A percentile compares a stretch with the other conserved stretches of the same genome.
Evolutionary conservation across 2,888 invertebrate genomes (phyloP).

Genomic region (Coelinius sp.): DNA sequence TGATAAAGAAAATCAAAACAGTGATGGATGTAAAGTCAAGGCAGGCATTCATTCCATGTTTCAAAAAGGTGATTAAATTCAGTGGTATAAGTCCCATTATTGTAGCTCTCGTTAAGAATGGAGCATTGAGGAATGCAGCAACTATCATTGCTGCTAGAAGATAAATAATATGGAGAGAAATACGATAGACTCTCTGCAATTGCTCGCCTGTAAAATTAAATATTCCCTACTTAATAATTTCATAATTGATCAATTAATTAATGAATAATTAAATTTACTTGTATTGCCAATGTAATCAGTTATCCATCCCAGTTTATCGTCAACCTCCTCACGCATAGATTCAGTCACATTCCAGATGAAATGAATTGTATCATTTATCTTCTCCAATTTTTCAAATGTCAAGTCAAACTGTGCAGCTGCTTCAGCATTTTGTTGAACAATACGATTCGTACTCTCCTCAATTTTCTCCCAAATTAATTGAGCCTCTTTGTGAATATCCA

Average conservation of each 20-base stretch:
- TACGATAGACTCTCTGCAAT: conserved; percentile 59
- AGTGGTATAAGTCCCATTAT: conserved; percentile 64
- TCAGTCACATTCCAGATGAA: conserved; percentile 63
- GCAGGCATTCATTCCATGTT: conserved; percentile 62
- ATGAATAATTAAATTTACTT: conserved; percentile 50
- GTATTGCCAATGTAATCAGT: conserved; percentile 64
- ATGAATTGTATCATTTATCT: conserved; percentile 73
- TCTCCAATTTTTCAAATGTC: conserved; percentile 72
- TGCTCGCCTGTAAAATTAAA: conserved; percentile 60
- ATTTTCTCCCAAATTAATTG: conserved; percentile 74
- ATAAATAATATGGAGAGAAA: conserved; percentile 59
- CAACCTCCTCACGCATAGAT: conserved; percentile 62
- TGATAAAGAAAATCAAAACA: conserved; percentile 62
- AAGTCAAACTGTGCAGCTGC: conserved; percentile 71
- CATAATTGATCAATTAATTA: neutral
- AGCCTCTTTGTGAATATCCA: conserved; percentile 73
- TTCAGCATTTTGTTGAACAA: conserved; percentile 71
- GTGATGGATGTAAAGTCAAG: conserved; percentile 66
- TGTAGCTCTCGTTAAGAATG: conserved; percentile 61
- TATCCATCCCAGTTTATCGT: conserved; percentile 66
- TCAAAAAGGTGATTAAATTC: conserved; percentile 63
- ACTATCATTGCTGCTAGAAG: conserved; percentile 65
- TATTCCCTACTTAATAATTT: neutral
- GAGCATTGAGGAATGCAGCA: conserved; percentile 66
- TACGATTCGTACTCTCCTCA: conserved; percentile 67